These are phyloP conservation scores for Zaprionus inermis DNA, from an alignment of 1,140 invertebrate species.

Conservation along the genomic window DNA sequence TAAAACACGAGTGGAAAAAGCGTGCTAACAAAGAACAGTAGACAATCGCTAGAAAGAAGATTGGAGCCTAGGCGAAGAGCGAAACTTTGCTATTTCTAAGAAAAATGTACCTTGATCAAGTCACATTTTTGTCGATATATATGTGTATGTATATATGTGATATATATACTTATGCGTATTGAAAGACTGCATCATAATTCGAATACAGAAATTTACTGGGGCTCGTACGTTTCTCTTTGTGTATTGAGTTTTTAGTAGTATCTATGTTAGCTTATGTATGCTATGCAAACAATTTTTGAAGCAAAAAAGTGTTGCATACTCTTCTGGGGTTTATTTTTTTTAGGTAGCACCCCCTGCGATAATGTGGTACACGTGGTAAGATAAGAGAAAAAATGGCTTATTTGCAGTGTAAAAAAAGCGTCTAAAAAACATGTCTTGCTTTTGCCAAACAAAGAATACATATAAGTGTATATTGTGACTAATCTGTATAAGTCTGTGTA, in stretches of 20 bases:
- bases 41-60: not conserved
- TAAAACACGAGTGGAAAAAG: too few relatives aligned
- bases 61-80: not conserved
- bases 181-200: too few relatives aligned
- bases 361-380: not conserved
- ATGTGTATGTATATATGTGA: too few relatives aligned
- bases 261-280: too few relatives aligned
- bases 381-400: not conserved
- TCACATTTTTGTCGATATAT: not conserved
- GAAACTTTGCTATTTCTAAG: not conserved
- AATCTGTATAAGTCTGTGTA: too few relatives aligned
- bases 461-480: too few relatives aligned
- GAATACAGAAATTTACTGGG: too few relatives aligned
- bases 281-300: not conserved
- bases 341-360: not conserved
- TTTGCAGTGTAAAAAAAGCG: conserved; percentile 13
- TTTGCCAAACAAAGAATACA: not conserved
- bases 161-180: too few relatives aligned
- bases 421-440: too few relatives aligned
- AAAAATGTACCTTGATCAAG: not conserved
- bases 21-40: too few relatives aligned
- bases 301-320: not conserved
- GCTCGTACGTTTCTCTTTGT: too few relatives aligned
- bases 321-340: not conserved
- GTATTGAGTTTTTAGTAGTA: too few relatives aligned